A percentile compares a stretch with the other conserved stretches of the same genome.
Conservation (phyloP, 2,888 invertebrate species). For the Toxonevra muliebris region DNA sequence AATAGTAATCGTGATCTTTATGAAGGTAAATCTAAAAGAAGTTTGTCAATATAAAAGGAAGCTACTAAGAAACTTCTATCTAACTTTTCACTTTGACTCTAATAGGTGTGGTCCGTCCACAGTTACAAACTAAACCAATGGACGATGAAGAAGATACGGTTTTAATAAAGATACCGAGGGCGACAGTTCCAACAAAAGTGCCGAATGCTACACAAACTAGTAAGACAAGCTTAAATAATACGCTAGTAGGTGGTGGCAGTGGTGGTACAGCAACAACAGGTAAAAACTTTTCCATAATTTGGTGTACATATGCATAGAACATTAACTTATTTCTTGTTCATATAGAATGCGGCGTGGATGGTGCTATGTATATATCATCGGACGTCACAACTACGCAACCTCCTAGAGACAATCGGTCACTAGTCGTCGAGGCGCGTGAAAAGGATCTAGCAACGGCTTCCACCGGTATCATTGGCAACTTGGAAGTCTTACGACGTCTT, state of each 20-base stretch:
- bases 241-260: too few relatives aligned
- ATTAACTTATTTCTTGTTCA: neutral
- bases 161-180: constrained; percentile 57
- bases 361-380: constrained; percentile 57
- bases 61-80: neutral
- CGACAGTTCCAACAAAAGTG: constrained; percentile 34
- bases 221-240: too few relatives aligned
- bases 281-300: constrained; percentile 32
- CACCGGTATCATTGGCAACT: constrained; percentile 67
- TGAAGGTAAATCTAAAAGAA: constrained; percentile 69
- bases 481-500: constrained; percentile 77
- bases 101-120: constrained; percentile 71
- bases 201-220: constrained; percentile 32
- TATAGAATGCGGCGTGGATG: constrained; percentile 55
- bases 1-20: constrained; percentile 69
- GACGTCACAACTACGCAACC: constrained; percentile 67
- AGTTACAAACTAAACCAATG: constrained; percentile 66
- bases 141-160: constrained; percentile 55
- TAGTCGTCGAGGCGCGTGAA: constrained; percentile 47
- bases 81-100: neutral
- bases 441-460: constrained; percentile 60
- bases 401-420: constrained; percentile 59
- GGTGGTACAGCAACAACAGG: constrained; percentile 60
- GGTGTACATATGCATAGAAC: neutral
- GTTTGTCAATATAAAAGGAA: neutral